These are phyloP conservation scores for Solenopsis invicta DNA, from an alignment of 1,140 invertebrate genomes.

Conservation along the genomic window DNA sequence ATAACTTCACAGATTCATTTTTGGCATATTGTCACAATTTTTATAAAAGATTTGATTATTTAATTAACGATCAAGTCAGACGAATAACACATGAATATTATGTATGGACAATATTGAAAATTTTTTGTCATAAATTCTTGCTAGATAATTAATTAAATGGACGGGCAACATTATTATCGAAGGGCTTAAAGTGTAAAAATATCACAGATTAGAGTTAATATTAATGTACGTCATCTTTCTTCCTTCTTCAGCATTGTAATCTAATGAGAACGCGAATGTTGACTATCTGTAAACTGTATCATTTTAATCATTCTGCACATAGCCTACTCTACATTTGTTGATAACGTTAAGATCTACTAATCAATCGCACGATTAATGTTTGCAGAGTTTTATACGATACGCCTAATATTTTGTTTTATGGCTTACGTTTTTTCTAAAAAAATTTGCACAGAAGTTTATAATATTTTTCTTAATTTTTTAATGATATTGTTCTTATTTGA, in stretches of 20 bases:
- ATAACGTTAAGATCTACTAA: conserved; percentile 27
- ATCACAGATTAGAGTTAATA: neutral
- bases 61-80: neutral
- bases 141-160: neutral
- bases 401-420: neutral
- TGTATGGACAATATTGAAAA: neutral
- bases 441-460: neutral
- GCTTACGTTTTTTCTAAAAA: neutral
- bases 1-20: neutral
- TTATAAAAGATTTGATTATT: neutral
- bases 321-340: neutral
- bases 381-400: neutral
- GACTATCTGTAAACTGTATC: conserved; percentile 20
- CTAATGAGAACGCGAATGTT: neutral
- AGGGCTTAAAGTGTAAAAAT: neutral
- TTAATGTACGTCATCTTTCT: neutral
- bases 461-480: neutral
- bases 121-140: neutral
- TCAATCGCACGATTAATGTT: neutral
- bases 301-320: neutral
- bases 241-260: neutral
- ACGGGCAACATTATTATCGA: neutral
- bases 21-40: neutral
- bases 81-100: neutral
- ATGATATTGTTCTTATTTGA: neutral